Conservation (phyloP, 2,113 vertebrate genomes). For the Dasyornis broadbenti region DNA sequence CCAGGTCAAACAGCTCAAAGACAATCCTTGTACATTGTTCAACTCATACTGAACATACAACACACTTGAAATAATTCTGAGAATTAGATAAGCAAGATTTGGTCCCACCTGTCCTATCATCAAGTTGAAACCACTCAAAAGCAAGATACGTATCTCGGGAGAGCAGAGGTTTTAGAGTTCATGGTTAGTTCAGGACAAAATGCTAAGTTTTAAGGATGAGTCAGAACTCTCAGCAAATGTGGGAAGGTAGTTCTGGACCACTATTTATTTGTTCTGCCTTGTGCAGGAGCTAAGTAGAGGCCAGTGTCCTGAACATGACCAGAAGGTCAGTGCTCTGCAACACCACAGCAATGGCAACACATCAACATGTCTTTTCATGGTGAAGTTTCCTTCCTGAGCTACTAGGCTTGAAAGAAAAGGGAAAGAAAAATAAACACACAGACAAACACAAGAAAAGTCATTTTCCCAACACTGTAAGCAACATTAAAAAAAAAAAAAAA, state of each 20-base stretch:
- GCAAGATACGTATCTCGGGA: neutral
- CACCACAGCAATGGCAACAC: neutral
- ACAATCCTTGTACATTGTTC: neutral
- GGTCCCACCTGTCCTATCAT: neutral
- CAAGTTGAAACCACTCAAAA: neutral
- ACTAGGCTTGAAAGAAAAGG: neutral
- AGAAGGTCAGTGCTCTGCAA: neutral
- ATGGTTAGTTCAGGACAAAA: neutral
- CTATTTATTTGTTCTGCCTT: accelerated
- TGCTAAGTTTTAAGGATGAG: neutral
- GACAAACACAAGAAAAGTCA: too few relatives aligned
- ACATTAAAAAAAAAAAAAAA: neutral
- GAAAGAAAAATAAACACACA: neutral
- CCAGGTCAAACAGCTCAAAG: neutral
- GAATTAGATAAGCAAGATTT: neutral
- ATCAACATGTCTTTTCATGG: neutral
- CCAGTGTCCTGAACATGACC: neutral
- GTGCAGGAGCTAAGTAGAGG: neutral
- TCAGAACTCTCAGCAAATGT: neutral
- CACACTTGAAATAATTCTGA: neutral
- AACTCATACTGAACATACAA: neutral
- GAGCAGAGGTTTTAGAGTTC: neutral
- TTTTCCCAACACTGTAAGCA: neutral
- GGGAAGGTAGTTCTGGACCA: neutral
- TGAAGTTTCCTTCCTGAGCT: neutral